Evolutionary conservation across 2,888 invertebrate species (phyloP).

Genomic region (Tipula vernalis): DNA sequence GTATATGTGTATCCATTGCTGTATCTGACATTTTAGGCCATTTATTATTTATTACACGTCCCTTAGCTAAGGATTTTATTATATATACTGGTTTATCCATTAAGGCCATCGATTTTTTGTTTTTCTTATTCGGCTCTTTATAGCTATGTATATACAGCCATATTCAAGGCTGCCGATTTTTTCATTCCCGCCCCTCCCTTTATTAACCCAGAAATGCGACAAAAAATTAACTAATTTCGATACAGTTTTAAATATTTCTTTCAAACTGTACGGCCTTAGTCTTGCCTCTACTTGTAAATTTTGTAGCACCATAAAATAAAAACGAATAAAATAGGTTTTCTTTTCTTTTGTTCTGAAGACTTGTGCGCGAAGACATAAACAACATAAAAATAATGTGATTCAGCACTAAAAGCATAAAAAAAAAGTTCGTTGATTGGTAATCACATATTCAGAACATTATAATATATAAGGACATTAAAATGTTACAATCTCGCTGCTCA

Average conservation of each 20-base stretch:
- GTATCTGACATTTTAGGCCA: not conserved
- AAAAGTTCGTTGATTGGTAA: conserved; percentile 4
- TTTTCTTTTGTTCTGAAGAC: not conserved
- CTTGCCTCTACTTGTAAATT: not conserved
- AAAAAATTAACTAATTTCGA: not conserved
- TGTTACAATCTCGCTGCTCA: not conserved
- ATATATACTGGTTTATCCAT: not conserved
- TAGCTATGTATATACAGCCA: not conserved
- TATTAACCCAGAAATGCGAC: not conserved
- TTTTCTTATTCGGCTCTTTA: not conserved
- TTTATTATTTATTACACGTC: not conserved
- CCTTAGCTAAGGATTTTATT: not conserved
- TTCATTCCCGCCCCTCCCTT: not conserved
- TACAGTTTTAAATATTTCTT: not conserved
- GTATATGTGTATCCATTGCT: not conserved
- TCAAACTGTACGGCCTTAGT: not conserved
- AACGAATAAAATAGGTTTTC: not conserved
- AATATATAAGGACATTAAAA: not conserved
- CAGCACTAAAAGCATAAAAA: not conserved
- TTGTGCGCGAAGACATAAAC: not conserved
- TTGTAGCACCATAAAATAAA: not conserved
- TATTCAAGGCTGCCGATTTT: not conserved
- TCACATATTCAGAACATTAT: not conserved
- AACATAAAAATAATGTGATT: not conserved
- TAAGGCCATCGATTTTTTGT: not conserved